phyloP scores from a whole-genome alignment of 2,113 vertebrate species.

The Lasiurus cinereus region DNA sequence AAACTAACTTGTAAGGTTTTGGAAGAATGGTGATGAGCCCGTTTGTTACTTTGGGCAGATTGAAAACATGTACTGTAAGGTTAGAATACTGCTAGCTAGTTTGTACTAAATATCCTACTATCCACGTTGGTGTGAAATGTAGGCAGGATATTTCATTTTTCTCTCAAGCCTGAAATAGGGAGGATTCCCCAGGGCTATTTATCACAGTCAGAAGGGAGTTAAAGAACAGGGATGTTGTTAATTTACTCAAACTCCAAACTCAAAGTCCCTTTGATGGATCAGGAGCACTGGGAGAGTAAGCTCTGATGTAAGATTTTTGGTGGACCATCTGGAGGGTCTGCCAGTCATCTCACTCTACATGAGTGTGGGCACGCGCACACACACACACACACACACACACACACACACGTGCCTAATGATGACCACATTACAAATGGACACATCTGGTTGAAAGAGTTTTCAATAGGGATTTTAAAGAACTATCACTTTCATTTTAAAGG shows the following conservation, averaged over 20 bases:
- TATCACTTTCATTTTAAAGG: background rate
- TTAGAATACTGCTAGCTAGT: background rate
- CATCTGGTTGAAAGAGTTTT: slow-evolving; percentile 74
- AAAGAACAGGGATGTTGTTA: slow-evolving; percentile 70
- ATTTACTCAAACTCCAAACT: slow-evolving; percentile 73
- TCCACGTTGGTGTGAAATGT: slow-evolving; percentile 58
- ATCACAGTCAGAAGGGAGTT: slow-evolving; percentile 67
- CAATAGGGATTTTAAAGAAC: slow-evolving; percentile 75
- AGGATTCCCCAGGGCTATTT: slow-evolving; percentile 69
- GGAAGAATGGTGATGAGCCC: background rate
- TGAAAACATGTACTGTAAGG: background rate
- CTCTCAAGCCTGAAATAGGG: slow-evolving; percentile 61
- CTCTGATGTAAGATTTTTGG: slow-evolving; percentile 83
- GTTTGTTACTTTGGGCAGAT: background rate
- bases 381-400: too few relatives aligned
- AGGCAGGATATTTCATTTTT: slow-evolving; percentile 70
- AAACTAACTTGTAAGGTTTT: background rate
- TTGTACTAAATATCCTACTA: slow-evolving; percentile 18
- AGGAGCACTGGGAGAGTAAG: slow-evolving; percentile 47
- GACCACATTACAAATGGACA: slow-evolving; percentile 70
- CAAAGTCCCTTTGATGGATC: slow-evolving; percentile 76
- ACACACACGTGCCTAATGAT: slow-evolving; percentile 76
- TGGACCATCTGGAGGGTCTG: slow-evolving; percentile 81
- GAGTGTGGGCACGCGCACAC: background rate
- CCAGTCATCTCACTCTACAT: slow-evolving; percentile 77